Evolutionary conservation across 2,888 invertebrate species (phyloP).

Genomic region (Orthosia cruda): DNA sequence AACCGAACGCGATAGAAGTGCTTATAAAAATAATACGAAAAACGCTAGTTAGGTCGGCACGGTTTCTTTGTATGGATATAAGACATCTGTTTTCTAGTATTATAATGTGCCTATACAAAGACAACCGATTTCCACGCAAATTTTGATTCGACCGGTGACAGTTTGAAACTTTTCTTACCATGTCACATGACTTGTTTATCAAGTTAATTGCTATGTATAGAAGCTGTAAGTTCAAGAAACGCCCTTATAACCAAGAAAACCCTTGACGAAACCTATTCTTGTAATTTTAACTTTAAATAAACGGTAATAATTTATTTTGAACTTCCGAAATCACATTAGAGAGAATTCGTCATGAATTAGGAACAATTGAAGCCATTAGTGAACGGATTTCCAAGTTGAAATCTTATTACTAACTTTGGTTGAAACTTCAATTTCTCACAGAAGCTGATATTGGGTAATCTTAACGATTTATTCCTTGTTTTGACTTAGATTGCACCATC

Average conservation of each 20-base stretch:
- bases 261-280: neutral
- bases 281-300: neutral
- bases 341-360: conserved; percentile 14
- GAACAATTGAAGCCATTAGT: conserved; percentile 42
- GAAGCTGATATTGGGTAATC: conserved; percentile 7
- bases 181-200: neutral
- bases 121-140: too few species aligned
- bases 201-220: neutral
- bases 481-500: too few species aligned
- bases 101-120: too few species aligned
- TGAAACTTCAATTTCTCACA: conserved; percentile 17
- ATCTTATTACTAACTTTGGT: conserved; percentile 35
- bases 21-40: too few species aligned
- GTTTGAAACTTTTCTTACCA: neutral
- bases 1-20: too few species aligned
- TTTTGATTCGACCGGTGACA: neutral
- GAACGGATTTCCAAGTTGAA: conserved; percentile 32
- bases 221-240: neutral
- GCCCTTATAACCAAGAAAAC: neutral
- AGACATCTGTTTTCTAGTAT: too few species aligned
- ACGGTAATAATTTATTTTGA: conserved; percentile 5
- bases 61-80: too few species aligned
- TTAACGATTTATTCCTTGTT: neutral
- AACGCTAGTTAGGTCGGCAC: too few species aligned
- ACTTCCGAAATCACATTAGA: conserved; percentile 18